These are phyloP conservation scores for Macropus fuliginosus DNA, from an alignment of 2,797 vertebrate species.

Conservation along the genomic window DNA sequence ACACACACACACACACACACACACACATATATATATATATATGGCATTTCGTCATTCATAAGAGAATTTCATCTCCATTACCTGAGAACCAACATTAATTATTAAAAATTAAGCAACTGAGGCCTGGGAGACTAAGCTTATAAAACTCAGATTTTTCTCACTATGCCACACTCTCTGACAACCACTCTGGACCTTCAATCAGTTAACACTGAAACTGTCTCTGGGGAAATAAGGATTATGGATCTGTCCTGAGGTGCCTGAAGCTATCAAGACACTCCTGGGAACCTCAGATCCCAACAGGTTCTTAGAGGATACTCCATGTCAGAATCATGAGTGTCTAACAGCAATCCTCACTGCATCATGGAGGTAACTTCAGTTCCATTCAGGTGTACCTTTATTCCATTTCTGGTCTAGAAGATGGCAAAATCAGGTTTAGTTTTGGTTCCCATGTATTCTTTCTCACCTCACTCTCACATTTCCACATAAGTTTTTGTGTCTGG, in stretches of 20 bases:
- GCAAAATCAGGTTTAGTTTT: neutral
- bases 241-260: neutral
- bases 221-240: neutral
- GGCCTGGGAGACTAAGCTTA: too few relatives aligned
- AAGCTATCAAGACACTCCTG: neutral
- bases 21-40: too few relatives aligned
- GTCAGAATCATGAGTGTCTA: neutral
- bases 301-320: neutral
- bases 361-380: neutral
- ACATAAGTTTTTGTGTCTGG: neutral
- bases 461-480: neutral
- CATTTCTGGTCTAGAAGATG: neutral
- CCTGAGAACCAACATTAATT: too few relatives aligned
- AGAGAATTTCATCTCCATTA: too few relatives aligned
- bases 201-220: neutral
- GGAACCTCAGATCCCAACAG: neutral
- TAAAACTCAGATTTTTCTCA: too few relatives aligned
- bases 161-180: neutral
- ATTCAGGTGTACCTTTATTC: neutral
- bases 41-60: too few relatives aligned
- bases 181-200: neutral
- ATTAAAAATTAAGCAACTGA: too few relatives aligned
- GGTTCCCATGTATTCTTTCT: neutral
- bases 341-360: neutral
- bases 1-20: too few relatives aligned